Evolutionary conservation across 2,113 vertebrate species (phyloP).

Genomic region (Megaceryle maxima): DNA sequence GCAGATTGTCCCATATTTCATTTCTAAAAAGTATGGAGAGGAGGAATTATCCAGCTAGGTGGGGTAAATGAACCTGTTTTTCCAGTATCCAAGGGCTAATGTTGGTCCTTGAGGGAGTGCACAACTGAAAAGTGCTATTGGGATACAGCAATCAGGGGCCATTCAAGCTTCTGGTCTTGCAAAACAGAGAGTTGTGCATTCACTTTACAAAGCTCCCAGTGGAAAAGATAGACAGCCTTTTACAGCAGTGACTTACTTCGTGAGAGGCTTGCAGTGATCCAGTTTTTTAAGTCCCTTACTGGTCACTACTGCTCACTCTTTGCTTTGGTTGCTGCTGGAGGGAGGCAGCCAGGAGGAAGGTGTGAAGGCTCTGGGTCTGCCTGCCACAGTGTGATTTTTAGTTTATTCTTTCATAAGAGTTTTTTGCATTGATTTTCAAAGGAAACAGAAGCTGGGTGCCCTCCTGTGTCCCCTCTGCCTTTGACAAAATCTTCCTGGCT

Average conservation of each 20-base stretch:
- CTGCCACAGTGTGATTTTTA: not conserved
- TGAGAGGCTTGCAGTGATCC: not conserved
- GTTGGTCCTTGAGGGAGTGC: not conserved
- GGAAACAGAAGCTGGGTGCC: not conserved
- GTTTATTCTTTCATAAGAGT: not conserved
- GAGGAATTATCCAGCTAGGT: not conserved
- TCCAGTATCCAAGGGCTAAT: not conserved
- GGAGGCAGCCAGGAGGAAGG: not conserved
- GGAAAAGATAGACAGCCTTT: not conserved
- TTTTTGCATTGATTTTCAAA: not conserved
- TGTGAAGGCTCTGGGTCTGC: not conserved
- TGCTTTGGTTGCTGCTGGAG: not conserved
- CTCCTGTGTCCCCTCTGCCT: not conserved
- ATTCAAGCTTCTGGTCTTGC: not conserved
- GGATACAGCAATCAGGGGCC: accelerated
- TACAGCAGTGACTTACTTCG: not conserved
- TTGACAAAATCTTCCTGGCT: not conserved
- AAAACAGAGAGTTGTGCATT: not conserved
- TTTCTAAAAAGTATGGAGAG: not conserved
- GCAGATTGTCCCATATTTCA: slow-evolving; percentile 44
- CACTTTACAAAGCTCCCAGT: not conserved
- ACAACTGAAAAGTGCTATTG: not conserved
- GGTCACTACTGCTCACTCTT: not conserved
- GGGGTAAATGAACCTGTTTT: not conserved
- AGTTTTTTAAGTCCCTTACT: not conserved